Evolutionary conservation across 2,113 vertebrate species (phyloP).

Genomic region (Xiphorhynchus elegans): DNA sequence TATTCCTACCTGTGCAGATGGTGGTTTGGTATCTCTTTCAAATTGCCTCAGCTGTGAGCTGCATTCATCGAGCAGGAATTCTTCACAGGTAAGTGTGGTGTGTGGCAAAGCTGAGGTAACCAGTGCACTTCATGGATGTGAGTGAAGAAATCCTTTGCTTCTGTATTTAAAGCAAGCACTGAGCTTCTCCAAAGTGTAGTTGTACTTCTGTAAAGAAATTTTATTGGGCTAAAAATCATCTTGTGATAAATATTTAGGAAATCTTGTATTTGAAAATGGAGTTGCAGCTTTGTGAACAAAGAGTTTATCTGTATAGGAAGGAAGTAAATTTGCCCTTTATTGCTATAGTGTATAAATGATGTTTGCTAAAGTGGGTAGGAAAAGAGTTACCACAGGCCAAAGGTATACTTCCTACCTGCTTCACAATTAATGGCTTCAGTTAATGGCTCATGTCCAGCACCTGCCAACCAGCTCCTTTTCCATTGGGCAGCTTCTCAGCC

Average conservation of each 20-base stretch:
- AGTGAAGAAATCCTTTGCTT: background rate
- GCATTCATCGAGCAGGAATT: slow-evolving; percentile 95
- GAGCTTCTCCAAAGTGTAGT: background rate
- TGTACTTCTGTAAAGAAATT: background rate
- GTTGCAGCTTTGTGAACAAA: background rate
- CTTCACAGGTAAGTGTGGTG: slow-evolving; percentile 87
- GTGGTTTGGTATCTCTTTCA: slow-evolving; percentile 99
- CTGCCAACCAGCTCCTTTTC: background rate
- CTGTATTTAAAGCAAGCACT: background rate
- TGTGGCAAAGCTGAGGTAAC: background rate
- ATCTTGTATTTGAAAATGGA: background rate
- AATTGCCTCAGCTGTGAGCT: slow-evolving; percentile 92
- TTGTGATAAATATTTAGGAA: background rate
- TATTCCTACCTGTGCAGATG: slow-evolving; percentile 77
- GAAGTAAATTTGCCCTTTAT: background rate
- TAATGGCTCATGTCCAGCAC: background rate
- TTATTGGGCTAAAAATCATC: background rate
- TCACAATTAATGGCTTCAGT: background rate
- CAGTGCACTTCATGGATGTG: background rate
- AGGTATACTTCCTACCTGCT: background rate
- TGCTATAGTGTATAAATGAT: background rate
- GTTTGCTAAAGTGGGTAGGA: background rate
- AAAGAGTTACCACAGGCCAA: background rate
- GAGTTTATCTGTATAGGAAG: background rate
- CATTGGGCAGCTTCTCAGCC: background rate